These are phyloP conservation scores for Carollia perspicillata DNA, from an alignment of 2,113 vertebrate genomes.

Conservation along the genomic window DNA sequence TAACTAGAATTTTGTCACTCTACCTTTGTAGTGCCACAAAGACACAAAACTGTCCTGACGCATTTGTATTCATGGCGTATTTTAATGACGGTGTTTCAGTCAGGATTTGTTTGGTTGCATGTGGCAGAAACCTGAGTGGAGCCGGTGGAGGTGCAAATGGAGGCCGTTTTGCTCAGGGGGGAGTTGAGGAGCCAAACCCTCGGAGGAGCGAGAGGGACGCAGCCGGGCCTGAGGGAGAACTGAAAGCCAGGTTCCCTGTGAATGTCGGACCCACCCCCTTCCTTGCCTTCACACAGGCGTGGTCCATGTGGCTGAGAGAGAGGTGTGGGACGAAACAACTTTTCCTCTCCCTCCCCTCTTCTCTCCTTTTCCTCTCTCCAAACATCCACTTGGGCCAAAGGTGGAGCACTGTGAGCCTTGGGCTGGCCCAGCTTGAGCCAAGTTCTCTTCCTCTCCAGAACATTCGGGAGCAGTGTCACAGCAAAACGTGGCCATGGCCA, in stretches of 20 bases:
- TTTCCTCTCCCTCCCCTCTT: background rate
- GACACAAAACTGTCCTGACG: background rate
- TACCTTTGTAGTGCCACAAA: background rate
- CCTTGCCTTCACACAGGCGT: background rate
- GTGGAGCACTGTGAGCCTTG: background rate
- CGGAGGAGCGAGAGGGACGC: background rate
- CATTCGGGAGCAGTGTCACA: background rate
- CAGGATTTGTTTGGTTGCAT: background rate
- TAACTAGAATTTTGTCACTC: background rate
- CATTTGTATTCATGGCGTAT: background rate
- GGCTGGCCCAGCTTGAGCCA: background rate
- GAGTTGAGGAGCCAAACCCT: background rate
- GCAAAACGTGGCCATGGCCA: background rate
- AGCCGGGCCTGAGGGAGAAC: background rate
- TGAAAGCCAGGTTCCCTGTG: background rate
- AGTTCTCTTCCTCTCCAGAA: background rate
- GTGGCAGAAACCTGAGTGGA: background rate
- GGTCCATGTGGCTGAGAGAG: background rate
- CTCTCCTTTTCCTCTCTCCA: background rate
- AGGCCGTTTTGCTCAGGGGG: background rate
- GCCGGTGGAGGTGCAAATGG: background rate
- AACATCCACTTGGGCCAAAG: background rate
- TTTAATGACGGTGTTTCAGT: background rate
- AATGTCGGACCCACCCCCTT: background rate
- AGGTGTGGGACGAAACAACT: background rate